Evolutionary conservation across 2,888 invertebrate species (phyloP).

Genomic region (Sarcophaga subvicina): DNA sequence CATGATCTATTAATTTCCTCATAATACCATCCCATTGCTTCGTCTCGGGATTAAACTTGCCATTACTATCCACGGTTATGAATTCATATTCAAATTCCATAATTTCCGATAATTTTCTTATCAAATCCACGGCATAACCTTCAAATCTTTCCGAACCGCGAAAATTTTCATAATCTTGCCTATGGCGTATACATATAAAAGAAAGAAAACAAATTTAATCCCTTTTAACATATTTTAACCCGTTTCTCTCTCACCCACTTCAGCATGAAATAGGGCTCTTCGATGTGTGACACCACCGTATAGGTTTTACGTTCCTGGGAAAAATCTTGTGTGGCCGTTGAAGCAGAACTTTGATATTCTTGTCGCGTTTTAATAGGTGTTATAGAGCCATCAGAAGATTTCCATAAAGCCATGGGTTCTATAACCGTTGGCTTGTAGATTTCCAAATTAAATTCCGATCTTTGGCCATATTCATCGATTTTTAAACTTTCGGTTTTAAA

Average conservation of each 20-base stretch:
- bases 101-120: constrained; percentile 89
- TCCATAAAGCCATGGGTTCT: constrained; percentile 82
- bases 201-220: constrained; percentile 1
- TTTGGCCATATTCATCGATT: constrained; percentile 84
- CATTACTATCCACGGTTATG: constrained; percentile 88
- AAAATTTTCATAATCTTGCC: constrained; percentile 83
- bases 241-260: constrained; percentile 76
- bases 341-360: constrained; percentile 29
- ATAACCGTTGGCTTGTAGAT: constrained; percentile 81
- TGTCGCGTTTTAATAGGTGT: constrained; percentile 68
- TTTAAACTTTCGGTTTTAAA: constrained; percentile 85
- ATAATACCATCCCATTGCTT: constrained; percentile 92
- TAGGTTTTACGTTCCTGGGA: constrained; percentile 84
- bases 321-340: constrained; percentile 82
- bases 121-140: constrained; percentile 95
- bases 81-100: constrained; percentile 88
- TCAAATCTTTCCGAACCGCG: constrained; percentile 87
- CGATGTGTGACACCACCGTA: constrained; percentile 88
- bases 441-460: constrained; percentile 82
- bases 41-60: constrained; percentile 86
- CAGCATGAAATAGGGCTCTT: constrained; percentile 88
- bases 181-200: constrained; percentile 54
- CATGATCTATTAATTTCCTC: constrained; percentile 89
- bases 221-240: neutral
- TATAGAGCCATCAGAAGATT: constrained; percentile 77